A percentile compares a stretch with the other conserved stretches of the same genome.
Evolutionary conservation across 2,797 vertebrate species (phyloP).

Genomic region (Syngnathus acus): DNA sequence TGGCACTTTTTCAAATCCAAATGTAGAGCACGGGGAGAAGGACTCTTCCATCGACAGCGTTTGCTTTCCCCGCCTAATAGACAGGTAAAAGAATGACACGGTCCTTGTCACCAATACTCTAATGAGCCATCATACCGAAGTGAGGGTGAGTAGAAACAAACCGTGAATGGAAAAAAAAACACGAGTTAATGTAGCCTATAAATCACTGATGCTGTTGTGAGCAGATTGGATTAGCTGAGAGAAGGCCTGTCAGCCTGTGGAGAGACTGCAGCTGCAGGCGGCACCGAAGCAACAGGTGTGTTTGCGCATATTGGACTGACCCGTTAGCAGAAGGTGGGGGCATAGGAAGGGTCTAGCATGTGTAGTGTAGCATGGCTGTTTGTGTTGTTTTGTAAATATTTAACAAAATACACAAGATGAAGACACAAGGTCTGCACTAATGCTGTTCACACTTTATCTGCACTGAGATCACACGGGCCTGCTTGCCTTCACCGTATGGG

Average conservation of each 20-base stretch:
- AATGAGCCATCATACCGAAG: conserved; percentile 57
- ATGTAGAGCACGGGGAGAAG: conserved; percentile 41
- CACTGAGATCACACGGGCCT: neutral
- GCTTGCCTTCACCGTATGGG: neutral
- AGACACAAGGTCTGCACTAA: neutral
- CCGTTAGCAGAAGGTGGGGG: neutral
- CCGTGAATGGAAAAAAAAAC: conserved; percentile 44
- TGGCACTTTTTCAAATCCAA: conserved; percentile 66
- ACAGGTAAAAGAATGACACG: conserved; percentile 51
- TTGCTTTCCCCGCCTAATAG: conserved; percentile 35
- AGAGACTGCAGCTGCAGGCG: conserved; percentile 57
- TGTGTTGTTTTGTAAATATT: neutral
- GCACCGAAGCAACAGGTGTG: conserved; percentile 71
- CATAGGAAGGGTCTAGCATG: neutral
- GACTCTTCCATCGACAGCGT: conserved; percentile 7
- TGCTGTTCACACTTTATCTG: neutral
- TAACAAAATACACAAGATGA: neutral
- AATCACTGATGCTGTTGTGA: conserved; percentile 35
- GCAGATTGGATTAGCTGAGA: conserved; percentile 65
- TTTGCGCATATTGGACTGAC: conserved; percentile 70
- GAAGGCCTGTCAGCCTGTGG: conserved; percentile 59
- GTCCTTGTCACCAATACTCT: conserved; percentile 29
- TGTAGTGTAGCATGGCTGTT: neutral
- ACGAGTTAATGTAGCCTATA: conserved; percentile 47
- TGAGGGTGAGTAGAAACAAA: conserved; percentile 41